These are phyloP conservation scores for Listrodromus nycthemerus DNA, from an alignment of 2,888 invertebrate species.

Conservation along the genomic window DNA sequence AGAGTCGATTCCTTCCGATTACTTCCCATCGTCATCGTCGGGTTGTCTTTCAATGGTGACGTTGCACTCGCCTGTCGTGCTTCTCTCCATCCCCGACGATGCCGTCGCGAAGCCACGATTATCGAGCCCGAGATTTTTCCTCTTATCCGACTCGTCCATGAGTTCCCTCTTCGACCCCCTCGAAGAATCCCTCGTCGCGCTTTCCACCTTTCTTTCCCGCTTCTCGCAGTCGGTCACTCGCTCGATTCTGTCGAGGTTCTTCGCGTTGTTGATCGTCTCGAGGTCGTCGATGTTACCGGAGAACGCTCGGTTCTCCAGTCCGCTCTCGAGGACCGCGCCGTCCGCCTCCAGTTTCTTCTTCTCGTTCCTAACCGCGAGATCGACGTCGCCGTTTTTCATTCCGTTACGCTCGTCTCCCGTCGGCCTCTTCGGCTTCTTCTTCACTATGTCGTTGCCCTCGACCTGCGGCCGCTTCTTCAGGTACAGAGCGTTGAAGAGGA, in stretches of 20 bases:
- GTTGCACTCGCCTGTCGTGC: conserved; percentile 65
- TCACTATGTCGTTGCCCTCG: conserved; percentile 87
- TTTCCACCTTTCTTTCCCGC: conserved; percentile 14
- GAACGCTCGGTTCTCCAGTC: conserved; percentile 29
- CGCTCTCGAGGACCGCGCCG: conserved; percentile 15
- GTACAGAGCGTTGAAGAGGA: conserved; percentile 89
- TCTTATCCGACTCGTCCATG: neutral
- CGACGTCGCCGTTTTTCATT: conserved; percentile 65
- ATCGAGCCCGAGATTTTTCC: conserved; percentile 49
- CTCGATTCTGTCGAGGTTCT: conserved; percentile 76
- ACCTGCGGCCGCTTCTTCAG: conserved; percentile 86
- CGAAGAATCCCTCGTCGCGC: conserved; percentile 19
- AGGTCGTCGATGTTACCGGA: conserved; percentile 60
- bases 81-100: conserved; percentile 34
- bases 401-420: conserved; percentile 55
- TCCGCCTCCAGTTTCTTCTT: conserved; percentile 55
- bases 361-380: conserved; percentile 67
- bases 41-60: conserved; percentile 74
- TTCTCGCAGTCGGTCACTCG: conserved; percentile 62
- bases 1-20: neutral
- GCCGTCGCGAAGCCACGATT: conserved; percentile 72
- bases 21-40: conserved; percentile 57
- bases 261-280: conserved; percentile 77
- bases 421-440: conserved; percentile 85
- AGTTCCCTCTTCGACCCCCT: conserved; percentile 12